Evolutionary conservation across 2,797 vertebrate species (phyloP).

Genomic region (Cynopterus sphinx): DNA sequence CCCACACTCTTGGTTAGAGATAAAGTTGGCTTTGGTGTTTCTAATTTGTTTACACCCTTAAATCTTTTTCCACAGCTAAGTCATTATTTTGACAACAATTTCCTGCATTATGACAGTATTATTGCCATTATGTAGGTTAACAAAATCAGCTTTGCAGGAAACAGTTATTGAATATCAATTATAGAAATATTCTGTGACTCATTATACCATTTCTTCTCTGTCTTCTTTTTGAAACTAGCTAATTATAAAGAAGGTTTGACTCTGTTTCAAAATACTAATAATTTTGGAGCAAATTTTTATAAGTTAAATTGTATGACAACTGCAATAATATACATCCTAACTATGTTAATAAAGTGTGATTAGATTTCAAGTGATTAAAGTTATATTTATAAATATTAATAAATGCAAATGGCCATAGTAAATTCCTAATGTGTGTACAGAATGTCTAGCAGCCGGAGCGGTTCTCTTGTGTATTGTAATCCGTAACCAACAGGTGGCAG

Average conservation of each 20-base stretch:
- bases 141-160: background rate
- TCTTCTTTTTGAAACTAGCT: background rate
- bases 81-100: background rate
- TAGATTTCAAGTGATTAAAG: constrained; percentile 5
- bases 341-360: background rate
- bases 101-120: background rate
- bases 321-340: background rate
- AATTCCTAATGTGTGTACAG: background rate
- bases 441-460: background rate
- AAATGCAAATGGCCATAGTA: background rate
- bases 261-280: background rate
- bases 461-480: background rate
- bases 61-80: background rate
- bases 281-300: background rate
- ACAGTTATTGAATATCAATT: background rate
- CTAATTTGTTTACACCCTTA: background rate
- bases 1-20: background rate
- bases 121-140: background rate
- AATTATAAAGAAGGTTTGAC: background rate
- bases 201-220: background rate
- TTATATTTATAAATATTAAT: constrained; percentile 23
- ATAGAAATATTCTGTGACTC: background rate
- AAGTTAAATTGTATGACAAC: background rate
- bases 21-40: background rate
- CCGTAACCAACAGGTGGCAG: constrained; percentile 77